Base-by-base conservation (phyloP, 2,797 vertebrate genomes). In the Melanotaenia parkinsoni region DNA sequence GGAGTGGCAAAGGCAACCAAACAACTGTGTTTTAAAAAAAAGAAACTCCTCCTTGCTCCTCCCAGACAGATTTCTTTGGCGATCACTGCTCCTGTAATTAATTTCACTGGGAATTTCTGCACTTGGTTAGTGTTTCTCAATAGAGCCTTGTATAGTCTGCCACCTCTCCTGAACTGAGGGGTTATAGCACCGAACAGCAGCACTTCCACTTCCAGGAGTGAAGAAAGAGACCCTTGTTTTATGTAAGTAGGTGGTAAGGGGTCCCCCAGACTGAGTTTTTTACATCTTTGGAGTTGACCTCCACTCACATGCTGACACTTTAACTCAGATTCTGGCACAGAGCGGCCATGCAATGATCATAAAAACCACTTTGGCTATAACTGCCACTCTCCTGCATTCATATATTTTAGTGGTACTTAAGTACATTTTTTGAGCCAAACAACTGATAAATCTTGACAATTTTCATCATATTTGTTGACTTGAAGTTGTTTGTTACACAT, bases 81-180 rank as follows among this genome's bases (percentile, higher is more conserved):
- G 37, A 81, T 83, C 74, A 60, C 66, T 85, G 74, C 72, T 84
- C 68, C 33, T 74, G 54, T 90, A 92, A 91, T 90, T 92, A 81
- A 88, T 92, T 90, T 91, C 86, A 79, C 66, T 24, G 86, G 87
- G 88, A 92, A 86, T 89, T 87, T 89, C 62, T 81, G 24, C 74
- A 72, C 63, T 84, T 70, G 67, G 70, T 81, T 76, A 59, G 76
- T 43, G 81, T 83, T 50, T 86, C 73, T 87, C 74, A 75, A 54
- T 40, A 76, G 83, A 85, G 77, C 28, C 66, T 71, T 81, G 76
- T 89, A 83, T 74, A 83, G 78, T 81, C 72, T 80, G 76, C 80
- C 82, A 80, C 76, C 80, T 88, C 74, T 78, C 68, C 60, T 67
- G 68, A 78, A 77, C 50, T 22, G 67, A 60, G 32, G 64, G 72